A percentile compares a stretch with the other conserved stretches of the same genome.
Evolutionary conservation across 2,113 vertebrate genomes (phyloP).

Genomic region (Anguilla rostrata): DNA sequence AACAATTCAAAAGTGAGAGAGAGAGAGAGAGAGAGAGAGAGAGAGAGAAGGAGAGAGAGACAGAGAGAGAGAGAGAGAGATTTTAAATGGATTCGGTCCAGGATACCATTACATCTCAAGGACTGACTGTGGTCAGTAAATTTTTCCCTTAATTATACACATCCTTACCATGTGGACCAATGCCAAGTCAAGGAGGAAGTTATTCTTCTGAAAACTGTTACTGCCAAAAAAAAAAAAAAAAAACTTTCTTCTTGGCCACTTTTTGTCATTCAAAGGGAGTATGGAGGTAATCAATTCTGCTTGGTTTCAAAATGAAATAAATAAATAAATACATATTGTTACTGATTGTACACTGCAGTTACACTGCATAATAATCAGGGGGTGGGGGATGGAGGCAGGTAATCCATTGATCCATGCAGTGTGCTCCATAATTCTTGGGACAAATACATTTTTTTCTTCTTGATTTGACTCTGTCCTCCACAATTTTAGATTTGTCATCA

Average conservation of each 20-base stretch:
- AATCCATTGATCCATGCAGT: too few species aligned
- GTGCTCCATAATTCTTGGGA: too few species aligned
- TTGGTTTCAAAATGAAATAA: neutral
- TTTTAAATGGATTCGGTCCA: constrained; percentile 26
- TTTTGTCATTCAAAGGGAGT: neutral
- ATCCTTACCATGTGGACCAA: neutral
- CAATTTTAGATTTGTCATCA: too few species aligned
- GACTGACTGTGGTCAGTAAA: constrained; percentile 21
- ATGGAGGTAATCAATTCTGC: neutral
- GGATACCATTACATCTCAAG: constrained; percentile 12
- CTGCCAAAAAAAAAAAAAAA: neutral
- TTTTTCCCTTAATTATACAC: constrained; percentile 18
- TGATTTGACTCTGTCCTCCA: too few species aligned
- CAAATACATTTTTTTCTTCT: too few species aligned
- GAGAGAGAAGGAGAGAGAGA: neutral
- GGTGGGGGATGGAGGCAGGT: too few species aligned
- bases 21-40: neutral
- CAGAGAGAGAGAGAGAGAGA: neutral
- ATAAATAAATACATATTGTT: too few species aligned
- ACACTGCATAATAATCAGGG: too few species aligned
- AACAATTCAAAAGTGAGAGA: neutral
- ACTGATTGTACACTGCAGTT: too few species aligned
- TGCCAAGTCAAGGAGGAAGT: neutral
- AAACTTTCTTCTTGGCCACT: neutral
- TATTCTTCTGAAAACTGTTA: neutral